Percentiles rank a stretch among this genome's conserved stretches.
These are phyloP conservation scores for Chionodraco myersi DNA, from an alignment of 2,113 vertebrate species.

Conservation along the genomic window DNA sequence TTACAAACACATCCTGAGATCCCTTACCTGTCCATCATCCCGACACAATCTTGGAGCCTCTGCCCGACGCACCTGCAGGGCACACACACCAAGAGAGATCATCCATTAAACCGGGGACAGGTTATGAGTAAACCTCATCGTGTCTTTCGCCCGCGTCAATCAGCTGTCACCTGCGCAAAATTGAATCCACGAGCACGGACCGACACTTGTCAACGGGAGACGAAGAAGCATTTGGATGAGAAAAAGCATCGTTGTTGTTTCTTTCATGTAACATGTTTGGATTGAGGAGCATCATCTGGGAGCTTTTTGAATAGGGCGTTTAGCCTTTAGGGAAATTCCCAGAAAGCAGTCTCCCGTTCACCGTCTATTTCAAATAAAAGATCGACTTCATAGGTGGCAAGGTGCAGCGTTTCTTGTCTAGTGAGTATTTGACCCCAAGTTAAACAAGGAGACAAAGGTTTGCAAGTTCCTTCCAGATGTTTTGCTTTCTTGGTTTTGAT, in stretches of 20 bases:
- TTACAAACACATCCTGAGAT: constrained; percentile 28
- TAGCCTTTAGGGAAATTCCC: constrained; percentile 15
- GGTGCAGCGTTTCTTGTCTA: not conserved
- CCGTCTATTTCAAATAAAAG: not conserved
- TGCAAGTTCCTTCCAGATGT: no score
- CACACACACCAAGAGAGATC: constrained; percentile 75
- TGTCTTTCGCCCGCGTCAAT: constrained; percentile 62
- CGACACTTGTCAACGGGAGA: constrained; percentile 60
- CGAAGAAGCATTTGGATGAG: not conserved
- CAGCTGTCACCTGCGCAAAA: constrained; percentile 65
- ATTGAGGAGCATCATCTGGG: not conserved
- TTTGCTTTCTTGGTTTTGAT: no score
- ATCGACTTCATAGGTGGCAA: no score
- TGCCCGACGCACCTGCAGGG: constrained; percentile 92
- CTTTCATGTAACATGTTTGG: not conserved
- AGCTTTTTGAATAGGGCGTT: not conserved
- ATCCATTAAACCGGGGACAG: constrained; percentile 63
- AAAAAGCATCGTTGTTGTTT: constrained; percentile 19
- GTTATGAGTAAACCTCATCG: constrained; percentile 69
- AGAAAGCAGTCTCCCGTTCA: not conserved
- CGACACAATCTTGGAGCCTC: constrained; percentile 94
- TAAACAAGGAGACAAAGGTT: not conserved
- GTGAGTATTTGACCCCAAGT: not conserved
- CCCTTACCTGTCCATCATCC: constrained; percentile 97
- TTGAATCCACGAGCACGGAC: constrained; percentile 31